These are phyloP conservation scores for Microctenopoma stevenorrisi DNA, from an alignment of 2,797 vertebrate species.

Conservation along the genomic window DNA sequence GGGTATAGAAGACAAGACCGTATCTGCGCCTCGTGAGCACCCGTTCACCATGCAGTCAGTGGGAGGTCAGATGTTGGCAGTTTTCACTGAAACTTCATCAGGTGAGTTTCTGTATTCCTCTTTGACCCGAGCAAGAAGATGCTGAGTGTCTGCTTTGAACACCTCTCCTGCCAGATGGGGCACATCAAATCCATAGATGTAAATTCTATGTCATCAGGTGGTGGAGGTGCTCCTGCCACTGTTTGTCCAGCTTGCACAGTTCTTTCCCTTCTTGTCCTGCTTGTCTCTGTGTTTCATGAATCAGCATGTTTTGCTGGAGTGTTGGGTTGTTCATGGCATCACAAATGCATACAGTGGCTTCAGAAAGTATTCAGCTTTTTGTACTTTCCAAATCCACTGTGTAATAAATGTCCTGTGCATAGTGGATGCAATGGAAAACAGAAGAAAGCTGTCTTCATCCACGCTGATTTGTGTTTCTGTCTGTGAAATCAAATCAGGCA, in stretches of 20 bases:
- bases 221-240: conserved; percentile 21
- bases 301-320: conserved; percentile 34
- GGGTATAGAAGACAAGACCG: conserved; percentile 90
- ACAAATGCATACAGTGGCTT: background rate
- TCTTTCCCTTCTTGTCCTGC: conserved; percentile 32
- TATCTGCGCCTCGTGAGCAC: conserved; percentile 94
- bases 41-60: conserved; percentile 96
- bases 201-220: conserved; percentile 50
- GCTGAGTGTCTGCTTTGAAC: conserved; percentile 1
- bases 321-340: conserved; percentile 34
- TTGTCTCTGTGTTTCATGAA: conserved; percentile 46
- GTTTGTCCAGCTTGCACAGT: conserved; percentile 41
- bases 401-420: background rate
- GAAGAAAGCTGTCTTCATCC: conserved; percentile 17
- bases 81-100: conserved; percentile 90
- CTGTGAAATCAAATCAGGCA: conserved; percentile 21
- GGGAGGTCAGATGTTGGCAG: conserved; percentile 94
- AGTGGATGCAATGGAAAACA: conserved; percentile 36
- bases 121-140: background rate
- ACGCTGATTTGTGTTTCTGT: conserved; percentile 33
- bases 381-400: background rate
- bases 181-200: conserved; percentile 27
- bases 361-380: background rate
- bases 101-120: conserved; percentile 65
- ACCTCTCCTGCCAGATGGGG: conserved; percentile 6